phyloP scores from a whole-genome alignment of 2,113 vertebrate genomes.

The Sakesphorus luctuosus region DNA sequence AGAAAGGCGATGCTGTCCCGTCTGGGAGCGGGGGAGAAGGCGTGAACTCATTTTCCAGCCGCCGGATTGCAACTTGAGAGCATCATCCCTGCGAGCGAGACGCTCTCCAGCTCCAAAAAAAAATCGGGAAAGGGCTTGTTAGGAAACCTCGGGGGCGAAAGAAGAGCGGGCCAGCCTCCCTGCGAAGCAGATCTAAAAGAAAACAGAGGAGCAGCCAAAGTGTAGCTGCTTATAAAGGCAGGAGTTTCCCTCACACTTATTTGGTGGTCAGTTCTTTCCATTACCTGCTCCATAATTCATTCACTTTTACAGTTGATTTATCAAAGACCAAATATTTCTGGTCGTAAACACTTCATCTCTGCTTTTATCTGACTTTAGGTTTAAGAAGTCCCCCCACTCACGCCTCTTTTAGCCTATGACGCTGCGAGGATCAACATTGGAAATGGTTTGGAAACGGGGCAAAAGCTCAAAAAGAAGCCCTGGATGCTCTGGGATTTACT shows the following conservation, averaged over 20 bases:
- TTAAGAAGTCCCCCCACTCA: not conserved
- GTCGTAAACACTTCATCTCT: constrained; percentile 65
- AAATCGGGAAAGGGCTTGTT: not conserved
- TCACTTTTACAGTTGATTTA: constrained; percentile 66
- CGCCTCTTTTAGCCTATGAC: not conserved
- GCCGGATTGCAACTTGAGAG: not conserved
- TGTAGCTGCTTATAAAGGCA: not conserved
- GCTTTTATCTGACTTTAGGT: constrained; percentile 65
- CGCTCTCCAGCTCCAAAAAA: not conserved
- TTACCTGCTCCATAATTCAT: constrained; percentile 64
- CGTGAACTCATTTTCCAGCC: not conserved
- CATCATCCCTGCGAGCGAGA: not conserved
- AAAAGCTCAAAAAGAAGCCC: not conserved
- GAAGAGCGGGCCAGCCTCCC: not conserved
- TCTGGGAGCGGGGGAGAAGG: not conserved
- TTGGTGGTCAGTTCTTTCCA: constrained; percentile 24
- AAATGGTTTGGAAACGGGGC: not conserved
- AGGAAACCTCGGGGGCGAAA: not conserved
- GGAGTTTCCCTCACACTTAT: not conserved
- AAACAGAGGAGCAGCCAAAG: not conserved
- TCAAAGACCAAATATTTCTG: constrained; percentile 70
- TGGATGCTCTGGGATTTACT: not conserved
- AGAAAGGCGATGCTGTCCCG: not conserved
- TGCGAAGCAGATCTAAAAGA: not conserved
- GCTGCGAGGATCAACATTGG: not conserved